These are phyloP conservation scores for Callimorpha dominula DNA, from an alignment of 2,888 invertebrate genomes.

Conservation along the genomic window DNA sequence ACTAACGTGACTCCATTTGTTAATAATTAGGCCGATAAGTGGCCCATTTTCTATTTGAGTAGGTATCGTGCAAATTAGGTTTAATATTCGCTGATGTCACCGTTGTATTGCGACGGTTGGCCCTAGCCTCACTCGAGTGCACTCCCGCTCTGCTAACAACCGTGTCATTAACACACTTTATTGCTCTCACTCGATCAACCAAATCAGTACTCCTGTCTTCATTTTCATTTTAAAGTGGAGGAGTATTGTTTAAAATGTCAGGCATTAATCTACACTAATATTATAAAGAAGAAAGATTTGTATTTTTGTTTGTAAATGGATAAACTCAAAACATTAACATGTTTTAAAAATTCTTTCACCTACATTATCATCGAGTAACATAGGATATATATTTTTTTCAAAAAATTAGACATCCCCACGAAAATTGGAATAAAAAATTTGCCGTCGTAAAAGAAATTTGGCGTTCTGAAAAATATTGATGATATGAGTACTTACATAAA, in stretches of 20 bases:
- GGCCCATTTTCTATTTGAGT: constrained; percentile 30
- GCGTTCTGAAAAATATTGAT: no score
- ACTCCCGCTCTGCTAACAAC: constrained; percentile 54
- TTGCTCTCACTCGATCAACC: constrained; percentile 26
- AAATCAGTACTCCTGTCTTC: constrained; percentile 8
- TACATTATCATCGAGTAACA: no score
- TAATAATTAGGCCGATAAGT: constrained; percentile 26
- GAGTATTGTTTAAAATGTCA: neutral
- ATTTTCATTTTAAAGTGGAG: constrained; percentile 5
- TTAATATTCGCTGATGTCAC: constrained; percentile 69
- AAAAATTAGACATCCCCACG: no score
- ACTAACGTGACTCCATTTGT: constrained; percentile 8
- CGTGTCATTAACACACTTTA: constrained; percentile 47
- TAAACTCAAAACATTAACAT: no score
- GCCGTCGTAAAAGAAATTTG: no score
- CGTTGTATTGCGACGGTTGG: constrained; percentile 48
- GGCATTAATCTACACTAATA: neutral
- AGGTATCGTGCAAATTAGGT: constrained; percentile 48
- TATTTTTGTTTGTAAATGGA: no score
- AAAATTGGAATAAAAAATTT: no score
- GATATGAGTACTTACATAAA: no score
- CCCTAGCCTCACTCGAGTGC: constrained; percentile 52
- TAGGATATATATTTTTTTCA: no score
- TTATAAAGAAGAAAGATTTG: no score
- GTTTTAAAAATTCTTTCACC: no score